These are phyloP conservation scores for Eonycteris spelaea DNA, from an alignment of 2,113 vertebrate species.

Conservation along the genomic window DNA sequence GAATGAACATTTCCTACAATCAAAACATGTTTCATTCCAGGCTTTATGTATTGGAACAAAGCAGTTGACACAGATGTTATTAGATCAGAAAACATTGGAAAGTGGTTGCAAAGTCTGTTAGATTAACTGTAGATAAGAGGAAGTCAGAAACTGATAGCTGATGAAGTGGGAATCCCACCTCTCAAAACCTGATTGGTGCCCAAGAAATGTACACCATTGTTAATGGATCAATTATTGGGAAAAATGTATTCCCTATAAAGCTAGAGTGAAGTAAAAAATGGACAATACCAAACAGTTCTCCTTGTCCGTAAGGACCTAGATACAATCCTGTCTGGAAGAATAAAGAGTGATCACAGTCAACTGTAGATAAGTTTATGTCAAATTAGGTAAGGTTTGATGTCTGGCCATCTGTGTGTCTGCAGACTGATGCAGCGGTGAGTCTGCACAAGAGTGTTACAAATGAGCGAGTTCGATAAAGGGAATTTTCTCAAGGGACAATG, in stretches of 20 bases:
- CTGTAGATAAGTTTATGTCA: not conserved
- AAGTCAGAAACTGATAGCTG: not conserved
- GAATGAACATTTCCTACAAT: not conserved
- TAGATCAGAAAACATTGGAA: not conserved
- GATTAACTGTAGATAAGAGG: not conserved
- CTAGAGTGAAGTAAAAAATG: not conserved
- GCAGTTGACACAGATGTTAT: not conserved
- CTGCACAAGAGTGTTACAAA: not conserved
- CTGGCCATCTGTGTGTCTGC: not conserved
- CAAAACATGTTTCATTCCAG: not conserved
- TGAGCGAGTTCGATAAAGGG: not conserved
- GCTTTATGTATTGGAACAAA: not conserved
- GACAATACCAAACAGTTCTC: not conserved
- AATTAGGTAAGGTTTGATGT: constrained; percentile 2
- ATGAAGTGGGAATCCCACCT: not conserved
- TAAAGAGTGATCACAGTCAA: not conserved
- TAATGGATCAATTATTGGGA: not conserved
- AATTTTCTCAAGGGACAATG: not conserved
- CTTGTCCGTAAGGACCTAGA: not conserved
- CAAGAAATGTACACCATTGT: not conserved
- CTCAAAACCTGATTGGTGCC: not conserved
- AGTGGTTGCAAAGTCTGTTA: not conserved
- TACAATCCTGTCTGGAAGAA: not conserved
- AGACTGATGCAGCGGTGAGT: not conserved
- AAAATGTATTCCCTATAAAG: not conserved